Conservation (phyloP, 2,797 vertebrate genomes). For the Cyprinella venusta region DNA sequence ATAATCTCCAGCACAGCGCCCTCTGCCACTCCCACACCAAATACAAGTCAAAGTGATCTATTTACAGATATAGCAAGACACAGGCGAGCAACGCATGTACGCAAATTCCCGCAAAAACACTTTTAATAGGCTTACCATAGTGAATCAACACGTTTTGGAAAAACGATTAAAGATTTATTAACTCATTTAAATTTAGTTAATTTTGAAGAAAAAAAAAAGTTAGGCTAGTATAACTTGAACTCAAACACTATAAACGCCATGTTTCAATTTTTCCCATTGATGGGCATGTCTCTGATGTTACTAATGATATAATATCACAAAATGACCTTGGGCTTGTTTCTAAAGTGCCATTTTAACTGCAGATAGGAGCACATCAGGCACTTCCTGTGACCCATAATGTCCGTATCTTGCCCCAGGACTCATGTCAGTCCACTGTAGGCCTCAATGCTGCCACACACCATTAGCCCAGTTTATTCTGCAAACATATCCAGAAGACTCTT, state of each 20-base stretch:
- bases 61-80: too few species aligned
- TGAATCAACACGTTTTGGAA: too few species aligned
- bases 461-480: conserved; percentile 27
- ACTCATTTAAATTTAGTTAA: too few species aligned
- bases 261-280: neutral
- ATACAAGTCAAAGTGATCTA: too few species aligned
- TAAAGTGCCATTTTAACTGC: neutral
- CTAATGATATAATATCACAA: neutral
- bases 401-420: neutral
- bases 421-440: conserved; percentile 20
- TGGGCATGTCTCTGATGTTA: neutral
- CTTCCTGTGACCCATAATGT: neutral
- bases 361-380: neutral
- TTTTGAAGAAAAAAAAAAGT: too few species aligned
- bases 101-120: too few species aligned
- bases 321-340: neutral
- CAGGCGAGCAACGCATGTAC: too few species aligned
- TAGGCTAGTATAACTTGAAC: neutral
- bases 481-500: conserved; percentile 27
- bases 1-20: too few species aligned
- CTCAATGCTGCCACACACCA: conserved; percentile 12
- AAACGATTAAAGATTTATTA: neutral
- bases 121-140: too few species aligned
- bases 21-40: neutral
- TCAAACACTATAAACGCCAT: neutral